Conservation (phyloP, 64 coral and sea anemone species). For the Montipora efflorescens region DNA sequence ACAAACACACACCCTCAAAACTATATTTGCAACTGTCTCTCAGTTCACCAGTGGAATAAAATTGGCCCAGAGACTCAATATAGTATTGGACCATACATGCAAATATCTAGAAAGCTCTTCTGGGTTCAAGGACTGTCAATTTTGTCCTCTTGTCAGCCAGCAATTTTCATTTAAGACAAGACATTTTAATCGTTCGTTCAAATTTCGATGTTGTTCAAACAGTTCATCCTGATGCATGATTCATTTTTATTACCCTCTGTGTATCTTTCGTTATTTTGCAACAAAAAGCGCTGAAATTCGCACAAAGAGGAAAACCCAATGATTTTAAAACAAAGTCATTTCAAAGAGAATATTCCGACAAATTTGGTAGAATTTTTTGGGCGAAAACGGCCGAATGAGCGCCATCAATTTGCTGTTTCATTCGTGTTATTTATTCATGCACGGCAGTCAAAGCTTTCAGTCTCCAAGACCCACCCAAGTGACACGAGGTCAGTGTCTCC, state of each 20-base stretch:
- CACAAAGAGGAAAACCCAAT: no score
- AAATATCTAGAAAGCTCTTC: slow-evolving; percentile 31
- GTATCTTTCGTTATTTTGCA: background rate
- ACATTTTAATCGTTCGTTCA: slow-evolving; percentile 18
- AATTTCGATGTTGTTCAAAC: slow-evolving; percentile 13
- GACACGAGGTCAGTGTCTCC: slow-evolving; percentile 48
- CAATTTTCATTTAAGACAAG: slow-evolving; percentile 34
- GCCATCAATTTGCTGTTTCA: background rate
- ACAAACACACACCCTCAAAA: slow-evolving; percentile 47
- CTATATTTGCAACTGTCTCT: slow-evolving; percentile 20
- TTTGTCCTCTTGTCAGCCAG: slow-evolving; percentile 8
- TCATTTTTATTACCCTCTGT: slow-evolving; percentile 1
- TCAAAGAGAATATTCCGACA: no score
- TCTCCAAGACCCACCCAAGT: slow-evolving; percentile 4
- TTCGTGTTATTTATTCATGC: slow-evolving; percentile 63
- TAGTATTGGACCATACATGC: slow-evolving; percentile 9
- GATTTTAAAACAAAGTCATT: no score
- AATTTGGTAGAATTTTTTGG: no score
- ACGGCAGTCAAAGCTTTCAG: slow-evolving; percentile 73
- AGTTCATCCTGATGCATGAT: slow-evolving; percentile 1
- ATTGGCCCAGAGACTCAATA: slow-evolving; percentile 1
- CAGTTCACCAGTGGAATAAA: slow-evolving; percentile 27
- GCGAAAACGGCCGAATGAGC: background rate
- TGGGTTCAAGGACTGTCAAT: slow-evolving; percentile 40
- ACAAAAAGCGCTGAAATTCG: background rate